Conservation (phyloP, 1,140 invertebrate genomes). For the Platyscapa corneri region DNA sequence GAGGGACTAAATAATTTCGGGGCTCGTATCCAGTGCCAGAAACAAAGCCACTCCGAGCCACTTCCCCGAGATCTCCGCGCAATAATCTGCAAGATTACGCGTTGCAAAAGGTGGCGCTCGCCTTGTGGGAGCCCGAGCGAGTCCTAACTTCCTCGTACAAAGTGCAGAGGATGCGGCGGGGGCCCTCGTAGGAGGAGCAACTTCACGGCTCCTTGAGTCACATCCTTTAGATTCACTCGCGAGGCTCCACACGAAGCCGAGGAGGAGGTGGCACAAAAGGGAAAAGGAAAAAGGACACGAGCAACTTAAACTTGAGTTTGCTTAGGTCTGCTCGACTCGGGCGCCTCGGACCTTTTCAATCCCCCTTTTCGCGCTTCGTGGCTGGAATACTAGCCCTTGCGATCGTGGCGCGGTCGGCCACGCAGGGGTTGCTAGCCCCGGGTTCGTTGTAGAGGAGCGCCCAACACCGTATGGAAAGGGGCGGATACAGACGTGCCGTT, state of each 20-base stretch:
- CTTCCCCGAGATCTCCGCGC: neutral
- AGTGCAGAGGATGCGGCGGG: neutral
- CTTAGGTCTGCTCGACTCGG: neutral
- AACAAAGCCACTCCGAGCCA: neutral
- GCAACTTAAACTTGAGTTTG: constrained; percentile 35
- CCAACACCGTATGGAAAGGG: neutral
- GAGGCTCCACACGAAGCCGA: neutral
- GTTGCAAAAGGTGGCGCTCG: neutral
- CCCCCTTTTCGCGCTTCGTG: constrained; percentile 20
- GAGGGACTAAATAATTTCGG: neutral
- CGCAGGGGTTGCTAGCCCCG: too few relatives aligned
- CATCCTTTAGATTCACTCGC: neutral
- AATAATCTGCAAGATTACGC: neutral
- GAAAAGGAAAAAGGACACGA: neutral
- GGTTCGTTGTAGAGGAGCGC: too few relatives aligned
- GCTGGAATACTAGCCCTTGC: neutral
- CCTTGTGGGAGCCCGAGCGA: neutral
- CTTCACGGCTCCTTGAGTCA: constrained; percentile 18
- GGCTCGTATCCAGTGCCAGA: neutral
- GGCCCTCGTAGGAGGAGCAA: neutral
- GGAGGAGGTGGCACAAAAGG: neutral
- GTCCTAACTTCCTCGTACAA: neutral
- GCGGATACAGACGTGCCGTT: neutral
- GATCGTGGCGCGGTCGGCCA: neutral
- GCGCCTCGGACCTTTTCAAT: neutral